Base-by-base conservation (phyloP, 1,140 invertebrate genomes). In the Calephelis nemesis region DNA sequence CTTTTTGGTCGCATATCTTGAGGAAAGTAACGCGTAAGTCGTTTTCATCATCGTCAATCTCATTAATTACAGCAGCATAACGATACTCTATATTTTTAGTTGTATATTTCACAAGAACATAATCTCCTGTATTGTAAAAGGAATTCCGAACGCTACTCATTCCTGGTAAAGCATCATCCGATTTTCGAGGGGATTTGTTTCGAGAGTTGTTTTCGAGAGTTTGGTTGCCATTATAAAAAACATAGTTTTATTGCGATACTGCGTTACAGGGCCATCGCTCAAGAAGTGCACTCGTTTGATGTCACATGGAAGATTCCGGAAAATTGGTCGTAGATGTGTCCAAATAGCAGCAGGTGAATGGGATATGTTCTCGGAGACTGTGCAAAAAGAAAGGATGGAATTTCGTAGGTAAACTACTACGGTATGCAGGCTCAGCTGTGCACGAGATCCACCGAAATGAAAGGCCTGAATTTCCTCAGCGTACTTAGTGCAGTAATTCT, bases 381-480 rank as follows among this genome's bases (percentile, higher is more conserved):
- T 49, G 12, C 48, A 49, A 49, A 10, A 49, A 5, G 48, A 49
- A n/a, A n/a, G 48, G 12, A n/a, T 49, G 4, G 12, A 49, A n/a
- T n/a, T n/a, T 49, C 12, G 48, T 49, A 49, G 12, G 12, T 39
- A 6, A 54, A 63, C 65, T 47, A 40, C 45, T 40, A 49, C 63
- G 2, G 52, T 62, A 50, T 70, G 67, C 11, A 72, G 7, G 13
- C 52, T 72, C 11, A 69, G 11, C 15, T 72, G 71, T 42, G 15
- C 2, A 5, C 67, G 13, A 4, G 63, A 68, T 12, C 67, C 67
- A 12, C 70, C 70, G 42, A 72, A 72, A 62, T 73, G 71, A 42
- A 67, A 63, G 6, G 67, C 60, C n/a, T 73, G 71, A 50, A 73
- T 64, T 69, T 73, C 71, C 63, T 73, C 47, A 12, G 19, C 50